Conservation (phyloP, 2,113 vertebrate species). For the Brienomyrus longianalis region DNA sequence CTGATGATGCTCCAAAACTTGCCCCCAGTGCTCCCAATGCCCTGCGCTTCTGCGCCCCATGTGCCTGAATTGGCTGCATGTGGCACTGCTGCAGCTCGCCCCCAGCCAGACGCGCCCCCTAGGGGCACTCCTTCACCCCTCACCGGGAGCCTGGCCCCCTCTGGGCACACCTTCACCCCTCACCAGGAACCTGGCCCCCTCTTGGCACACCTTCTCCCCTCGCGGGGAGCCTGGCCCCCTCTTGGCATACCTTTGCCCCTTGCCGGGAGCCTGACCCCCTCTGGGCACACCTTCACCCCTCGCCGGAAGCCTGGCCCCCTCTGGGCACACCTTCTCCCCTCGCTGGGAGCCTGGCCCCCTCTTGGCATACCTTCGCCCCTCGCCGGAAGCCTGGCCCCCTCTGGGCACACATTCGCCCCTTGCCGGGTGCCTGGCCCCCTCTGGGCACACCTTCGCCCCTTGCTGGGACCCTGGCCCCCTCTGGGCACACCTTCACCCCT, state of each 20-base stretch:
- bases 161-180: not conserved
- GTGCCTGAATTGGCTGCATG: not conserved
- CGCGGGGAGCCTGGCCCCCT: no score
- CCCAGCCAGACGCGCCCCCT: no score
- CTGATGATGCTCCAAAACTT: not conserved
- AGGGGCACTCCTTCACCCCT: no score
- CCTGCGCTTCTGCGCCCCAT: not conserved
- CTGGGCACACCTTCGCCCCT: not conserved
- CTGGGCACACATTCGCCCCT: not conserved
- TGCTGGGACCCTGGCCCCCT: not conserved
- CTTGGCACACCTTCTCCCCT: not conserved
- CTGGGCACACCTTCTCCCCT: not conserved
- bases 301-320: not conserved
- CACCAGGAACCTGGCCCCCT: not conserved
- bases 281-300: not conserved
- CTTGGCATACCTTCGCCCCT: not conserved
- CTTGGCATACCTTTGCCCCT: not conserved
- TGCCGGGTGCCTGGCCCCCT: not conserved
- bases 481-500: not conserved
- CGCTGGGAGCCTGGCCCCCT: not conserved
- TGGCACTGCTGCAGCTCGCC: no score
- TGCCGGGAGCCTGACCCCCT: not conserved
- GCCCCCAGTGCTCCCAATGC: not conserved
- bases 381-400: not conserved
- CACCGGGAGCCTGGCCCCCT: not conserved